phyloP scores from a whole-genome alignment of 2,888 invertebrate genomes.

The Pterostichus madidus region DNA sequence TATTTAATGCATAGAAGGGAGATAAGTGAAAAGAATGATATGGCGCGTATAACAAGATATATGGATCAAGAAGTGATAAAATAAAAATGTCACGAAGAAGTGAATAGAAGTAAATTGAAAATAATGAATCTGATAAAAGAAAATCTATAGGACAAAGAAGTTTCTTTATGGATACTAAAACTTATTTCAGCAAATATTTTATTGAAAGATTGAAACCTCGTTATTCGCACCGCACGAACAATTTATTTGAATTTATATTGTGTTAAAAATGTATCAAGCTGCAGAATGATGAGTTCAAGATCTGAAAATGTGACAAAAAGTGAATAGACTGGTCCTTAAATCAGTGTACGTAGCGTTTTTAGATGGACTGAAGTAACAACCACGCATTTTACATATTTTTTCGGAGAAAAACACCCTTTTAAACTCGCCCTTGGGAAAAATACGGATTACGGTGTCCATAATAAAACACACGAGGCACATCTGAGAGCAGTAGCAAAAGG shows the following conservation, averaged over 20 bases:
- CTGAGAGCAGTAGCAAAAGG: slow-evolving; percentile 1
- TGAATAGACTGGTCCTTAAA: slow-evolving; percentile 22
- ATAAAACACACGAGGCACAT: slow-evolving; percentile 62
- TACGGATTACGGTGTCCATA: slow-evolving; percentile 63
- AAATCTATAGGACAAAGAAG: slow-evolving; percentile 43
- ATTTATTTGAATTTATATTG: too few species aligned
- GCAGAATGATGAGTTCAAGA: too few species aligned
- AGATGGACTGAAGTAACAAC: slow-evolving; percentile 26
- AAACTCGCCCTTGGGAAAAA: slow-evolving; percentile 62
- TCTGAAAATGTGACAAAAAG: neutral
- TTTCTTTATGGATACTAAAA: slow-evolving; percentile 13
- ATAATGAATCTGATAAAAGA: slow-evolving; percentile 59
- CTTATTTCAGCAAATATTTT: slow-evolving; percentile 31
- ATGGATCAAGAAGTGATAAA: slow-evolving; percentile 56
- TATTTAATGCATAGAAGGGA: slow-evolving; percentile 32
- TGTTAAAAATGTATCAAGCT: too few species aligned
- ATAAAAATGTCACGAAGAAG: slow-evolving; percentile 58
- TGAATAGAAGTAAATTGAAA: slow-evolving; percentile 60
- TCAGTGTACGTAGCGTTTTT: slow-evolving; percentile 35
- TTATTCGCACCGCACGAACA: neutral
- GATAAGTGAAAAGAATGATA: slow-evolving; percentile 55
- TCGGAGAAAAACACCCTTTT: slow-evolving; percentile 62
- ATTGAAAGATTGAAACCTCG: neutral
- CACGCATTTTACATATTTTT: slow-evolving; percentile 62
- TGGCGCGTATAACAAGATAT: slow-evolving; percentile 55